These are phyloP conservation scores for Trochalopteron elliotii DNA, from an alignment of 2,113 vertebrate species.

Conservation along the genomic window DNA sequence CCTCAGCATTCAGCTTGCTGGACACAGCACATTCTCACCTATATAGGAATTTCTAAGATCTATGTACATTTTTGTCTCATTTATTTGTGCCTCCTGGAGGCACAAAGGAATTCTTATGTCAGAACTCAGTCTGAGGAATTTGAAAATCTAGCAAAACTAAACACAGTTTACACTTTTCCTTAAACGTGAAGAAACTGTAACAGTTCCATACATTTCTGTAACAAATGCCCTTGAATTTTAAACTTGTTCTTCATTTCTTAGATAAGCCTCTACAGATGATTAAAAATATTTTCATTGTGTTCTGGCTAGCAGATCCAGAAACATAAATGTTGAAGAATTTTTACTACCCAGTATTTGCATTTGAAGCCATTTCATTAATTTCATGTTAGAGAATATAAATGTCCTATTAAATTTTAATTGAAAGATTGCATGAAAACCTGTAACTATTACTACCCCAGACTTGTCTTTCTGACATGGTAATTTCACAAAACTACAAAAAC, in stretches of 20 bases:
- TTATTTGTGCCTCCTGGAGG: not conserved
- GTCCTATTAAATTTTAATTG: conserved; percentile 1
- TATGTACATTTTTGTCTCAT: not conserved
- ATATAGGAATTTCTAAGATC: not conserved
- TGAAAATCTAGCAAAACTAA: not conserved
- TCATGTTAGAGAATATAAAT: not conserved
- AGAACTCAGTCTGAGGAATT: not conserved
- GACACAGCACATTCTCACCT: not conserved
- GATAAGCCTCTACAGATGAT: not conserved
- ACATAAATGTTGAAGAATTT: not conserved
- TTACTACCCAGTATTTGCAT: not conserved
- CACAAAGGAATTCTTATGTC: not conserved
- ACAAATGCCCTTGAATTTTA: not conserved
- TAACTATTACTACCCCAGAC: not conserved
- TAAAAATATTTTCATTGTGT: not conserved
- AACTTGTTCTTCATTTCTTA: not conserved
- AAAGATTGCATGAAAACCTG: not conserved
- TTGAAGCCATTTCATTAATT: not conserved
- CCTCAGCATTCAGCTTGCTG: not conserved
- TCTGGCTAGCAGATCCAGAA: not conserved
- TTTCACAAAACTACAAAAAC: not conserved
- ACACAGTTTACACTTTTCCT: not conserved
- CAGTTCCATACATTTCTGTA: not conserved
- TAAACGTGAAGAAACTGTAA: not conserved
- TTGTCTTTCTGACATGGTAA: not conserved